A percentile compares a stretch with the other conserved stretches of the same genome.
Conservation (phyloP, 1,140 invertebrate genomes). For the Cherax quadricarinatus region DNA sequence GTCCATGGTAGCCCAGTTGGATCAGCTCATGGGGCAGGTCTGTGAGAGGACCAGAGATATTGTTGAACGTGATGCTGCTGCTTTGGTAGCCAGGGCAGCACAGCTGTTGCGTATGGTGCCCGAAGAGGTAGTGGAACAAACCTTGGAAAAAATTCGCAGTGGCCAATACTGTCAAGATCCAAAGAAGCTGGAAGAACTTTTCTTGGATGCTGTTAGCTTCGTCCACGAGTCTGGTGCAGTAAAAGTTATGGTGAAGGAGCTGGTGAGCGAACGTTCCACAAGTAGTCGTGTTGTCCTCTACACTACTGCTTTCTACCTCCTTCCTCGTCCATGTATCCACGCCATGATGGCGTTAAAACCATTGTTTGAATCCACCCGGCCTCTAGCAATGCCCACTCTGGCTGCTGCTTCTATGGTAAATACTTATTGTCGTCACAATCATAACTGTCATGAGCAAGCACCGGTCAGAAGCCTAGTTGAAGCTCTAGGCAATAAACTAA, state of each 20-base stretch:
- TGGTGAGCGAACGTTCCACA: neutral
- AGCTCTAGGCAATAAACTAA: neutral
- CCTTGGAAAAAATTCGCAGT: slow-evolving; percentile 14
- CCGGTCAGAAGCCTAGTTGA: slow-evolving; percentile 16
- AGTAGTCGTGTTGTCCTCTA: slow-evolving; percentile 24
- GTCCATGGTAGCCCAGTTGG: slow-evolving; percentile 34
- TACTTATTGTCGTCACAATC: slow-evolving; percentile 39
- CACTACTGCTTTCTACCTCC: slow-evolving; percentile 43
- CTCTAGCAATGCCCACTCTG: slow-evolving; percentile 1
- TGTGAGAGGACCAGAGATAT: slow-evolving; percentile 38
- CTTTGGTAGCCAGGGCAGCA: slow-evolving; percentile 26
- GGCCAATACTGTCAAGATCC: slow-evolving; percentile 15
- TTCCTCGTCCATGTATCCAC: slow-evolving; percentile 21
- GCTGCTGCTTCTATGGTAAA: slow-evolving; percentile 55
- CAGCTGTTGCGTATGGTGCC: slow-evolving; percentile 38
- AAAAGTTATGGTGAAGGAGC: slow-evolving; percentile 38
- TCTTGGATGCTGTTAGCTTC: slow-evolving; percentile 45
- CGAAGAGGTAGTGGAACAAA: slow-evolving; percentile 6
- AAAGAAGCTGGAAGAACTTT: slow-evolving; percentile 33
- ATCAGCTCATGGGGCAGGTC: slow-evolving; percentile 25
- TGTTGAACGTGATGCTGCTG: slow-evolving; percentile 34
- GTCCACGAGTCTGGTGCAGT: slow-evolving; percentile 47
- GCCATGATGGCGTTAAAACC: slow-evolving; percentile 27
- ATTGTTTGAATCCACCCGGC: slow-evolving; percentile 1
- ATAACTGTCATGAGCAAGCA: slow-evolving; percentile 1